phyloP scores from a whole-genome alignment of 2,888 invertebrate species.

The Eristalis tenax region DNA sequence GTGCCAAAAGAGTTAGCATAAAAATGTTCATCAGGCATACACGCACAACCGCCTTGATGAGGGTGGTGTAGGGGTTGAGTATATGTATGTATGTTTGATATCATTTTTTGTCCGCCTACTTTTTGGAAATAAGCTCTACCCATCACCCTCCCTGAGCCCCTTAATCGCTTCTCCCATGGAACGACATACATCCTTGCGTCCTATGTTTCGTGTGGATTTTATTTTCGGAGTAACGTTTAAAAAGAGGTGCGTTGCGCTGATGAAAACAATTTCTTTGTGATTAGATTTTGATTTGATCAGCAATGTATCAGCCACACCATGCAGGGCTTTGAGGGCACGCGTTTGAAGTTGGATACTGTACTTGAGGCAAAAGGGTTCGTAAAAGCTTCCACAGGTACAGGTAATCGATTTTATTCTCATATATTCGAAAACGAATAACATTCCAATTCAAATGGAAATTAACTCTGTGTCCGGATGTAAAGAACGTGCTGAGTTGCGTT shows the following conservation, averaged over 20 bases:
- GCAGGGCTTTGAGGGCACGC: neutral
- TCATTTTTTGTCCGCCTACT: slow-evolving; percentile 1
- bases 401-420: slow-evolving; percentile 29
- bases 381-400: slow-evolving; percentile 10
- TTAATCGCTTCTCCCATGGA: slow-evolving; percentile 22
- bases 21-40: slow-evolving; percentile 60
- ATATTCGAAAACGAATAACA: slow-evolving; percentile 9
- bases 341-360: slow-evolving; percentile 17
- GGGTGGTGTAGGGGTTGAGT: slow-evolving; percentile 28
- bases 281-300: slow-evolving; percentile 62
- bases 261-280: slow-evolving; percentile 55
- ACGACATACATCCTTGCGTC: neutral
- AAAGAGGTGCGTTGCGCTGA: slow-evolving; percentile 19
- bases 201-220: slow-evolving; percentile 19
- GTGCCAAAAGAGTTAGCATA: slow-evolving; percentile 63
- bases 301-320: neutral
- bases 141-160: slow-evolving; percentile 12
- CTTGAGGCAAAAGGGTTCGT: slow-evolving; percentile 48
- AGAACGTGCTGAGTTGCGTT: neutral
- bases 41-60: neutral
- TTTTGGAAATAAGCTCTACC: neutral
- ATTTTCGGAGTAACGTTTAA: slow-evolving; percentile 12
- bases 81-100: neutral
- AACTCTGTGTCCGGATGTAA: neutral
- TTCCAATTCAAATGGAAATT: slow-evolving; percentile 28